A percentile compares a stretch with the other conserved stretches of the same genome.
phyloP scores from a whole-genome alignment of 2,113 vertebrate species.

The Talpa occidentalis region DNA sequence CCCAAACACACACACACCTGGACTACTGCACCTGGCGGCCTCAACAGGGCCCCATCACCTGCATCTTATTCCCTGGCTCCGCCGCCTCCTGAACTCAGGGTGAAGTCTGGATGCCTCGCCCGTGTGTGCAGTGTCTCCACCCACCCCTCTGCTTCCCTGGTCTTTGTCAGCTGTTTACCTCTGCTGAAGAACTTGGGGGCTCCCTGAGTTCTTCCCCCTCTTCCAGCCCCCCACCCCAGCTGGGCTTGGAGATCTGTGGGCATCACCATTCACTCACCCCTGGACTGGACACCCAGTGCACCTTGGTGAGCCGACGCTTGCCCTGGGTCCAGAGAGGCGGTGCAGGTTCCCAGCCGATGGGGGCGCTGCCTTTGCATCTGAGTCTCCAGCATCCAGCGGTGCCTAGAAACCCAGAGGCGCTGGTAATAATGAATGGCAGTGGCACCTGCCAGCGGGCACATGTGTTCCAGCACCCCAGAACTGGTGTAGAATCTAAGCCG shows the following conservation, averaged over 20 bases:
- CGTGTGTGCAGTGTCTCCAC: accelerated
- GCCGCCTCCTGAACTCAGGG: neutral
- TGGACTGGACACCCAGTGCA: neutral
- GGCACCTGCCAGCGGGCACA: neutral
- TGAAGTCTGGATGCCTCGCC: neutral
- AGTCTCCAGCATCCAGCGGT: accelerated
- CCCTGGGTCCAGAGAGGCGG: neutral
- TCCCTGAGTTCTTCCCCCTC: neutral
- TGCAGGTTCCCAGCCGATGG: accelerated
- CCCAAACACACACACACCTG: neutral
- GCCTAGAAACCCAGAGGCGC: neutral
- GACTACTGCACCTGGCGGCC: accelerated
- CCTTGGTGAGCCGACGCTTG: neutral
- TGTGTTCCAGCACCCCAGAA: neutral
- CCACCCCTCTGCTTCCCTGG: too few relatives aligned
- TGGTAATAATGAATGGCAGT: neutral
- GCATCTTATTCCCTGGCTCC: neutral
- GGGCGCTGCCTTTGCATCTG: neutral
- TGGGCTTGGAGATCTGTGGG: neutral
- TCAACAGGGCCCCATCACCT: accelerated
- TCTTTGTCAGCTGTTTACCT: accelerated
- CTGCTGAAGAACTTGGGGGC: accelerated
- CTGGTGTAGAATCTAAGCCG: neutral
- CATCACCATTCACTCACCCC: neutral
- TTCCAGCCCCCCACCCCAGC: neutral